phyloP scores from a whole-genome alignment of 2,797 vertebrate species.

The Chanos chanos region DNA sequence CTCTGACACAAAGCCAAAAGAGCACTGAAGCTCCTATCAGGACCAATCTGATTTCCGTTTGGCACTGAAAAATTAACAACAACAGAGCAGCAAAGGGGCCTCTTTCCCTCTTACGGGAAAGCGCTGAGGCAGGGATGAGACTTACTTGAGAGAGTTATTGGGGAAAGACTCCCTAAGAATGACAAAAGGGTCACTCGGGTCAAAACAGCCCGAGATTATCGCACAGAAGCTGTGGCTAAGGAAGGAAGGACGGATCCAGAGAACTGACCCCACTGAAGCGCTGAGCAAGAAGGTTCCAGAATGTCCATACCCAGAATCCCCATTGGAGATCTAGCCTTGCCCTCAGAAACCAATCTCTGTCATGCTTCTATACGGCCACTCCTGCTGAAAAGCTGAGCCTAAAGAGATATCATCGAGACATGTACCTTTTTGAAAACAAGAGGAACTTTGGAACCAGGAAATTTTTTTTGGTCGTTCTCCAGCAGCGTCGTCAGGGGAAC shows the following conservation, averaged over 20 bases:
- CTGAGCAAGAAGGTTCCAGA: constrained; percentile 32
- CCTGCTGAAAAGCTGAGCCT: neutral
- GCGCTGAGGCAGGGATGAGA: constrained; percentile 14
- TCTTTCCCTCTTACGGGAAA: neutral
- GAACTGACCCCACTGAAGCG: constrained; percentile 17
- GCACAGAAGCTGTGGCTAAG: neutral
- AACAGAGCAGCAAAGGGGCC: neutral
- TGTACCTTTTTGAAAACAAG: constrained; percentile 87
- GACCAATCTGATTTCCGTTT: neutral
- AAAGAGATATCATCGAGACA: constrained; percentile 29
- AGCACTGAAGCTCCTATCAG: neutral
- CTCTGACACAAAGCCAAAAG: neutral
- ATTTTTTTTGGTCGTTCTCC: constrained; percentile 86
- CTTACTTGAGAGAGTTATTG: constrained; percentile 18
- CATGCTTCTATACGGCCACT: constrained; percentile 4
- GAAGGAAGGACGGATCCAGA: constrained; percentile 5
- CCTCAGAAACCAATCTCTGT: neutral
- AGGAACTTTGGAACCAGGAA: constrained; percentile 85
- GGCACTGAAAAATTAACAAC: neutral
- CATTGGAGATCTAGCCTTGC: constrained; percentile 30
- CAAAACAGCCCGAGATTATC: constrained; percentile 26
- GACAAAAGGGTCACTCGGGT: constrained; percentile 6
- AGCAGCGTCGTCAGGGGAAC: constrained; percentile 80
- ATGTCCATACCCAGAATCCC: neutral
- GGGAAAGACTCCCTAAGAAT: constrained; percentile 3